Evolutionary conservation across 2,113 vertebrate genomes (phyloP).

Genomic region (Pardalotus punctatus): DNA sequence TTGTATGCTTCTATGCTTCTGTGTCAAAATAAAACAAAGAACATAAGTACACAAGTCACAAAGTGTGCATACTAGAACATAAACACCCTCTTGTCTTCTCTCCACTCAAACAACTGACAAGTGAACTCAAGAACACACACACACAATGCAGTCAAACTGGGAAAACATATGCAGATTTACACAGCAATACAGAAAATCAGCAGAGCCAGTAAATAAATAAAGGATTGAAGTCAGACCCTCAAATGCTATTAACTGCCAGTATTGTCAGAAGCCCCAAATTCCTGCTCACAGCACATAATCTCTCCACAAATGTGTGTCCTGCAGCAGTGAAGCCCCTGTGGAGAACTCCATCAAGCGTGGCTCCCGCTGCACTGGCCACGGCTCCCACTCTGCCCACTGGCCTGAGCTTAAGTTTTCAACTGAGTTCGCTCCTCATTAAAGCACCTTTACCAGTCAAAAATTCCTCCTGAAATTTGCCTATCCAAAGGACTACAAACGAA

Average conservation of each 20-base stretch:
- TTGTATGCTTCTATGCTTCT: background rate
- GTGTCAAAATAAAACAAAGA: background rate
- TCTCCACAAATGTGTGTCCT: background rate
- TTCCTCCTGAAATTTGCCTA: background rate
- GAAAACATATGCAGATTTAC: background rate
- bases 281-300: background rate
- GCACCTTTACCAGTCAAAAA: background rate
- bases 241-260: background rate
- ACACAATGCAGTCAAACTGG: background rate
- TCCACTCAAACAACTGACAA: background rate
- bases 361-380: background rate
- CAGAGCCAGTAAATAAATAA: background rate
- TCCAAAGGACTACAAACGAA: background rate
- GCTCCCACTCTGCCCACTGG: background rate
- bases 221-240: background rate
- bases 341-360: background rate
- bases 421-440: background rate
- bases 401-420: background rate
- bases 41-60: background rate
- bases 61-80: background rate
- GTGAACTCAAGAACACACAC: background rate
- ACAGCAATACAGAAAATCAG: background rate
- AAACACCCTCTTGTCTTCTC: background rate
- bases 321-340: fast-evolving
- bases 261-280: background rate